phyloP scores from a whole-genome alignment of 2,113 vertebrate species.

The Seriola aureovittata region DNA sequence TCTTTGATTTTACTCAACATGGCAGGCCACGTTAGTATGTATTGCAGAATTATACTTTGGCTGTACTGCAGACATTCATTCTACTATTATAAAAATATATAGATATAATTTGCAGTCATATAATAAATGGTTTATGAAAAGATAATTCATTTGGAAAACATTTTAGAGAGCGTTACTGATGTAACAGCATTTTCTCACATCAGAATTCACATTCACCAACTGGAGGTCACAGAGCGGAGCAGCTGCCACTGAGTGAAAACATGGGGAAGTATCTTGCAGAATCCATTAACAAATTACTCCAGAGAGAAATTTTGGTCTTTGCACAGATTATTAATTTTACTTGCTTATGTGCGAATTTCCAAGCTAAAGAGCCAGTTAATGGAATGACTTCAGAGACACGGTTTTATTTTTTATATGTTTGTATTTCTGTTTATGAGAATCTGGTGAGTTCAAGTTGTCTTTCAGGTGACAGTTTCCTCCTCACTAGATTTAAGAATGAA shows the following conservation, averaged over 20 bases:
- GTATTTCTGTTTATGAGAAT: background rate
- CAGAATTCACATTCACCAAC: conserved; percentile 14
- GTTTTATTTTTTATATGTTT: background rate
- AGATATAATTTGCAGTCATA: background rate
- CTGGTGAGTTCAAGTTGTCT: background rate
- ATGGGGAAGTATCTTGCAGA: conserved; percentile 3
- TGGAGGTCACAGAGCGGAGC: conserved; percentile 31
- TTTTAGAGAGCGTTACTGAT: background rate
- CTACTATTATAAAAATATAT: background rate
- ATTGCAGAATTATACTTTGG: background rate
- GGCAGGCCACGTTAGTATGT: background rate
- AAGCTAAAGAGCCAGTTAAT: background rate
- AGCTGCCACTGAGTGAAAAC: conserved; percentile 25
- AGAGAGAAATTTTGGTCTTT: background rate
- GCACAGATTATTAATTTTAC: background rate
- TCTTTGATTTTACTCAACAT: conserved; percentile 41
- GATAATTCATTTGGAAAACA: background rate
- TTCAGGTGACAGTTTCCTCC: background rate
- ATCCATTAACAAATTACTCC: conserved; percentile 49
- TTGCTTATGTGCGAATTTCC: conserved; percentile 5
- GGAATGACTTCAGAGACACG: background rate
- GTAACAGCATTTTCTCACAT: conserved; percentile 16
- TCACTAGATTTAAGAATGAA: background rate
- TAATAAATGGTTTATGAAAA: background rate
- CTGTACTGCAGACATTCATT: background rate